Percentiles rank a stretch among this genome's conserved stretches.
phyloP scores from a whole-genome alignment of 30 jellyfish, hydroid and myxozoan species.

The Hydractinia echinata region DNA sequence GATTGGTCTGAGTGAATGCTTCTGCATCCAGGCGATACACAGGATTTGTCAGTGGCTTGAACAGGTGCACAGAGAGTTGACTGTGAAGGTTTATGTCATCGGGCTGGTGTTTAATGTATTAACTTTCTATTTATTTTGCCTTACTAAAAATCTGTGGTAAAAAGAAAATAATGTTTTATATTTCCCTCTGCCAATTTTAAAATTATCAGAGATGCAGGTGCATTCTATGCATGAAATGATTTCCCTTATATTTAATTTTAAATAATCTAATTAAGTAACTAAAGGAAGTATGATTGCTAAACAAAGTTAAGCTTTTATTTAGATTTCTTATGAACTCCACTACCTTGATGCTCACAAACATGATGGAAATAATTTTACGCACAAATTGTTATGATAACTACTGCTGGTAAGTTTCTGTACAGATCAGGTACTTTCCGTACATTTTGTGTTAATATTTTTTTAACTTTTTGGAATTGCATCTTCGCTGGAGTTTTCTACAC shows the following conservation, averaged over 20 bases:
- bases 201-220: too few species aligned
- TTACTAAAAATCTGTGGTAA: too few species aligned
- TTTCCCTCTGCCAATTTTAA: too few species aligned
- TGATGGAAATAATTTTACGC: slow-evolving; percentile 13
- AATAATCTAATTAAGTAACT: too few species aligned
- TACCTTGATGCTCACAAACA: slow-evolving; percentile 21
- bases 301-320: not conserved
- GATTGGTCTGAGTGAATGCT: slow-evolving; percentile 27
- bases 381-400: not conserved
- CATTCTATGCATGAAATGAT: too few species aligned
- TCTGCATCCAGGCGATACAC: slow-evolving; percentile 20
- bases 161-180: too few species aligned
- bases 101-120: not conserved
- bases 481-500: too few species aligned
- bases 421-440: slow-evolving; percentile 8
- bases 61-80: slow-evolving; percentile 19
- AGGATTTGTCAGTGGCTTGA: slow-evolving; percentile 20
- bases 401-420: not conserved
- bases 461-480: too few species aligned
- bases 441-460: too few species aligned
- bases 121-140: too few species aligned
- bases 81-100: slow-evolving; percentile 14
- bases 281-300: too few species aligned
- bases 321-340: slow-evolving; percentile 7
- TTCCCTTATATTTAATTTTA: too few species aligned